These are phyloP conservation scores for Apocrypta bakeri DNA, from an alignment of 1,140 invertebrate species.

Conservation along the genomic window DNA sequence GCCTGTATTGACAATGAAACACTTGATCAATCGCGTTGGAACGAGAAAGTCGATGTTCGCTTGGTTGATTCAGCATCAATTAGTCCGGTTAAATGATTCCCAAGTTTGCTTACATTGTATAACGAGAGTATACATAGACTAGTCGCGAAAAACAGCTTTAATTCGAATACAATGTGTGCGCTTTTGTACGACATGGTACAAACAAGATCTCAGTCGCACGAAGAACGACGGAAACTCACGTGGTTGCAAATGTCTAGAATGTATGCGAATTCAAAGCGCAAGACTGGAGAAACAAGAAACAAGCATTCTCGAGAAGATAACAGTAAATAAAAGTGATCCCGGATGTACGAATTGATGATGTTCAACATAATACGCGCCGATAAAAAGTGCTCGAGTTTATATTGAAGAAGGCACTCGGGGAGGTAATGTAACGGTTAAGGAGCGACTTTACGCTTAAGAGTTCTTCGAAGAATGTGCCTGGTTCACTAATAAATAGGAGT, in stretches of 20 bases:
- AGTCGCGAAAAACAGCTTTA: conserved; percentile 1
- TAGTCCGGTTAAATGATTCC: neutral
- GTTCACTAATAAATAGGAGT: too few species aligned
- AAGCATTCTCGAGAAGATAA: neutral
- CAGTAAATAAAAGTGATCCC: neutral
- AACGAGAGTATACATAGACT: too few species aligned
- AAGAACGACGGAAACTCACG: too few species aligned
- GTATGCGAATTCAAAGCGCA: too few species aligned
- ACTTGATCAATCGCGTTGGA: neutral
- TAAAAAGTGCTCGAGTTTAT: neutral
- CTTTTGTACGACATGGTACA: neutral
- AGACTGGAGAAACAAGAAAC: too few species aligned
- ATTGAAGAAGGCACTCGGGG: too few species aligned
- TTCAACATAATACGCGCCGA: neutral
- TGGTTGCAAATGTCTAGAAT: too few species aligned
- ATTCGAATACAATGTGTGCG: neutral
- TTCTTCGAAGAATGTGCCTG: too few species aligned
- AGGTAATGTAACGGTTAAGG: neutral
- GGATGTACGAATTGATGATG: neutral
- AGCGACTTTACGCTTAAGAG: neutral
- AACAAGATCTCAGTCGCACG: too few species aligned
- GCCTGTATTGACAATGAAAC: neutral
- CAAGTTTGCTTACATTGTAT: neutral
- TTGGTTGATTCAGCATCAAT: neutral
- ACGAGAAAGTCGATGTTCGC: neutral